Evolutionary conservation across 2,888 invertebrate genomes (phyloP), one percentile per base, ranked within the genome.

Genomic region (Drosophila nr. perissopoda): DNA sequence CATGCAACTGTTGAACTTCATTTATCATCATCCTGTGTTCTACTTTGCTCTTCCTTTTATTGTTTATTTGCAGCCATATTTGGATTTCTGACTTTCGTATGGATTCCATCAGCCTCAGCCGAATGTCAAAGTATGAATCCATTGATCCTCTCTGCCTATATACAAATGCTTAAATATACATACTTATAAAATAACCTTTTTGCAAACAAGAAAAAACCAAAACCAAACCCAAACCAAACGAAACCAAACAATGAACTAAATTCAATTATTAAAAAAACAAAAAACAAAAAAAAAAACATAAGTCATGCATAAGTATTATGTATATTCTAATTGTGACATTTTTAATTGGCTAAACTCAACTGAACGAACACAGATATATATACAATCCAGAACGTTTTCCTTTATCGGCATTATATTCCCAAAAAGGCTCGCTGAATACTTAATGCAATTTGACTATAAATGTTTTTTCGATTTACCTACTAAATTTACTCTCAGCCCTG

Each of bases 71-170:
- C 93, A 93, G 93, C 92, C 86, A 90, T 92, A 88, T 92, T 93
- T 90, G 93, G 93, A 92, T 90, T 92, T 88, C 89, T 93, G 87
- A 91, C 93, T 90, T 92, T 93, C 90, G 87, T 93, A 89, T 93
- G 93, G 93, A 93, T 93, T 91, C 93, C 93, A 87, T 92, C 92
- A 90, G 92, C 92, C 90, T 92, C 93, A 91, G 94, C 94, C 92
- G 95, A 95, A 94, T 95, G 95, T 92, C 95, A 95, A 94, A 94
- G 95, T 95, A 94, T 94, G 95, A 93, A 91, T 92, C 87, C 89
- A 90, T 82, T 78, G 79, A 78, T 79, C 70, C 65, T 82, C 76
- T 70, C 76, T 70, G 78, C 71, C 80, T 76, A 71, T 73, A 78
- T 72, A 70, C 65, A 82, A 71, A 72, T 80, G 82, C 82, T 82